Evolutionary conservation across 2,113 vertebrate species (phyloP).

Genomic region (Heterotis niloticus): DNA sequence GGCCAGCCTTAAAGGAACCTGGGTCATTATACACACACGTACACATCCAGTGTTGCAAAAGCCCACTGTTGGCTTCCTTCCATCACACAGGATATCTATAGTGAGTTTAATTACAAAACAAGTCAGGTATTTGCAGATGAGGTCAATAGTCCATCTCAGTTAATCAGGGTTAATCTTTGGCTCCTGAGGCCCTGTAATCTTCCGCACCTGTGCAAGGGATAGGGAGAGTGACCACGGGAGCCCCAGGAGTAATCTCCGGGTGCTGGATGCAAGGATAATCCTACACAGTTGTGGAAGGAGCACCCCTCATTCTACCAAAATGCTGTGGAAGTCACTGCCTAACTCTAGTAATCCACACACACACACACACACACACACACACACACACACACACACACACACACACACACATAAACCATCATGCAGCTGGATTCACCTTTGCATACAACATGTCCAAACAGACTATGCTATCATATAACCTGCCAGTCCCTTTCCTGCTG

Average conservation of each 20-base stretch:
- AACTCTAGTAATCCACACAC: no score
- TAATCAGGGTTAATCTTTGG: slow-evolving; percentile 74
- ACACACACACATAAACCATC: neutral
- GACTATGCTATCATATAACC: neutral
- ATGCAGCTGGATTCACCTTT: neutral
- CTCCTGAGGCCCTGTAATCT: slow-evolving; percentile 67
- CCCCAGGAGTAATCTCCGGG: slow-evolving; percentile 48
- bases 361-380: no score
- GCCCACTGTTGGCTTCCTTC: slow-evolving; percentile 25
- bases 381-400: neutral
- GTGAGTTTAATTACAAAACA: slow-evolving; percentile 67
- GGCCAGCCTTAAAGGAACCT: neutral
- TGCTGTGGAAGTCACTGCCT: no score
- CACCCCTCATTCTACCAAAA: no score
- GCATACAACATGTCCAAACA: neutral
- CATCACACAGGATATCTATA: slow-evolving; percentile 45
- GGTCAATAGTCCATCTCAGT: slow-evolving; percentile 74
- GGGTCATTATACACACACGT: slow-evolving; percentile 17
- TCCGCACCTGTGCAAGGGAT: slow-evolving; percentile 55
- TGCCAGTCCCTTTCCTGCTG: slow-evolving; percentile 1
- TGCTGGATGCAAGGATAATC: slow-evolving; percentile 12
- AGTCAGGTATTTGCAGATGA: slow-evolving; percentile 63
- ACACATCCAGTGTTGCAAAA: neutral
- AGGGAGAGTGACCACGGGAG: slow-evolving; percentile 46
- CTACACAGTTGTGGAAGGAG: neutral